These are phyloP conservation scores for Machimus atricapillus DNA, from an alignment of 2,888 invertebrate species.

Conservation along the genomic window DNA sequence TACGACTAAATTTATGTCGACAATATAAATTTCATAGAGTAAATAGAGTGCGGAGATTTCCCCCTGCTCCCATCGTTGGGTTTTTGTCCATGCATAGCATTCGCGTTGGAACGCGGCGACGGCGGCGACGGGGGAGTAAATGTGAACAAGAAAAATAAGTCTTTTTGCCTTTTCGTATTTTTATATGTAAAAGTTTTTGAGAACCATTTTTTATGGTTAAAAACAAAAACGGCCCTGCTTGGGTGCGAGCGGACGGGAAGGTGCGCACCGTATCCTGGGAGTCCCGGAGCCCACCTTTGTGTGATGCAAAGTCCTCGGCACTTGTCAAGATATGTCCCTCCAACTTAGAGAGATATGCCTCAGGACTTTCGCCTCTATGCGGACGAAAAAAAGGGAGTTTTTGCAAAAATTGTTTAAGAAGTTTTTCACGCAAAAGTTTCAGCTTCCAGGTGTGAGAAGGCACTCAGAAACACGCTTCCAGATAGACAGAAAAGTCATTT, in stretches of 20 bases:
- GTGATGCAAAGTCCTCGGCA: slow-evolving; percentile 22
- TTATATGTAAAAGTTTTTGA: slow-evolving; percentile 25
- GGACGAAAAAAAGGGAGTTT: not conserved
- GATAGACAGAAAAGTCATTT: not conserved
- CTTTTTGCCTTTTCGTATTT: slow-evolving; percentile 15
- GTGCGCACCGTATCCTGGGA: not conserved
- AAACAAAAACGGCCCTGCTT: not conserved
- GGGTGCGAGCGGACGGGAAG: not conserved
- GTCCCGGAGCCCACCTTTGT: not conserved
- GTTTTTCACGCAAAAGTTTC: slow-evolving; percentile 37
- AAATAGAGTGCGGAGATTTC: slow-evolving; percentile 36
- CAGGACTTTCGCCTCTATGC: not conserved
- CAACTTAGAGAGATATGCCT: slow-evolving; percentile 29
- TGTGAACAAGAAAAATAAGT: not conserved
- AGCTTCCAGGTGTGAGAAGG: slow-evolving; percentile 22
- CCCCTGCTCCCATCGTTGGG: not conserved
- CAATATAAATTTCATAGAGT: slow-evolving; percentile 42
- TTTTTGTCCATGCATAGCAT: not conserved
- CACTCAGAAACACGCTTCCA: slow-evolving; percentile 14
- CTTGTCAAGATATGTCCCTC: slow-evolving; percentile 28
- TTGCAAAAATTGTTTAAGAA: slow-evolving; percentile 27
- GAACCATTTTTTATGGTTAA: slow-evolving; percentile 30
- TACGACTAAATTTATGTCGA: slow-evolving; percentile 38
- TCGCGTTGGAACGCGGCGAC: not conserved
- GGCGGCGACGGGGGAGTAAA: not conserved